Evolutionary conservation across 2,797 vertebrate genomes (phyloP).

Genomic region (Aselliscus stoliczkanus): DNA sequence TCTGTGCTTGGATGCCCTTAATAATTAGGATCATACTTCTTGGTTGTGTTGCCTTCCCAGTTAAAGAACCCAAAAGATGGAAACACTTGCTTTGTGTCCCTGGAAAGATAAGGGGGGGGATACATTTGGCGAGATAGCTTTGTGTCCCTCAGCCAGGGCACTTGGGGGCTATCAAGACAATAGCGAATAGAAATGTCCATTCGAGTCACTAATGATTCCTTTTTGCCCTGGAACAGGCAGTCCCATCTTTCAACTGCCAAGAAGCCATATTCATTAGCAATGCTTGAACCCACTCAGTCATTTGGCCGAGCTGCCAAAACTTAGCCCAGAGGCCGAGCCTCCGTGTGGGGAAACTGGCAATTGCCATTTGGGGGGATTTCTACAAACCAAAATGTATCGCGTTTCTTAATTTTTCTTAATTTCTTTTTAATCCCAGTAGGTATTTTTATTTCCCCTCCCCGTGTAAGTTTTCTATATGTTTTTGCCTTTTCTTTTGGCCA

Average conservation of each 20-base stretch:
- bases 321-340: neutral
- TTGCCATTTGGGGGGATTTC: neutral
- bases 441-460: neutral
- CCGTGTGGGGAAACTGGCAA: accelerated
- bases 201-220: too few species aligned
- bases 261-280: neutral
- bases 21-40: neutral
- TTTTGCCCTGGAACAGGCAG: neutral
- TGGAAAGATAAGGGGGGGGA: neutral
- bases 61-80: neutral
- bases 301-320: neutral
- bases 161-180: neutral
- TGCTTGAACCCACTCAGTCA: neutral
- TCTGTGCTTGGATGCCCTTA: neutral
- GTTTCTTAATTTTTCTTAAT: slow-evolving; percentile 10
- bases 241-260: neutral
- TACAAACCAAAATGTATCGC: neutral
- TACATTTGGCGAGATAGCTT: neutral
- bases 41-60: neutral
- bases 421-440: neutral
- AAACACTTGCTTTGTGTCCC: neutral
- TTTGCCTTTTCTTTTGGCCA: neutral
- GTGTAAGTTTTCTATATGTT: neutral
- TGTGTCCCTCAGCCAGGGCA: neutral
- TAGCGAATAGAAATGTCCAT: neutral